Conservation (phyloP, 1,140 invertebrate species). For the Drosophila sp. region DNA sequence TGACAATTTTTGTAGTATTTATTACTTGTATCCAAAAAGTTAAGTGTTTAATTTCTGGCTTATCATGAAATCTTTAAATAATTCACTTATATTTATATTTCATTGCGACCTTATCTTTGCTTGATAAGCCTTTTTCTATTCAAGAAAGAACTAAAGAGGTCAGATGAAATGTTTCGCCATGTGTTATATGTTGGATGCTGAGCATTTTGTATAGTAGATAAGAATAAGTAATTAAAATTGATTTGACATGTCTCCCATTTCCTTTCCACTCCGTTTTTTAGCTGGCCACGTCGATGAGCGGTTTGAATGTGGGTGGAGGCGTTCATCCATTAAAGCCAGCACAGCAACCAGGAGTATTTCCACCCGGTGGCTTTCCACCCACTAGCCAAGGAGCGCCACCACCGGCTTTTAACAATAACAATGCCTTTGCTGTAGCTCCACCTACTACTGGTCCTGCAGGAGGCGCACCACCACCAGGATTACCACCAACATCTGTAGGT, state of each 20-base stretch:
- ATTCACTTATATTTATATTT: too few species aligned
- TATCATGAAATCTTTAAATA: not conserved
- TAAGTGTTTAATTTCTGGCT: not conserved
- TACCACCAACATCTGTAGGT: constrained; percentile 7
- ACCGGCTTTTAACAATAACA: constrained; percentile 66
- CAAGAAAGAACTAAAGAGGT: constrained; percentile 37
- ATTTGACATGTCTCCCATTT: constrained; percentile 14
- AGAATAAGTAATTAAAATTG: constrained; percentile 40
- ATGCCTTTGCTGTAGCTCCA: constrained; percentile 48
- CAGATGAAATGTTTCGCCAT: constrained; percentile 24
- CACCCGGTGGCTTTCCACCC: constrained; percentile 54
- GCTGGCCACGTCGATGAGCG: constrained; percentile 77
- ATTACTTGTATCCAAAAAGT: too few species aligned
- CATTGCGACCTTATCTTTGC: not conserved
- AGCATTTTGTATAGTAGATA: constrained; percentile 23
- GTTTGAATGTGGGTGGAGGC: constrained; percentile 53
- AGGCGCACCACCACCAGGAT: not conserved
- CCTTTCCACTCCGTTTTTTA: constrained; percentile 21
- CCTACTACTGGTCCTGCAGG: not conserved
- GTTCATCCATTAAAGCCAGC: constrained; percentile 64
- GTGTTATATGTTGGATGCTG: constrained; percentile 18
- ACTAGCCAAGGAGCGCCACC: constrained; percentile 54
- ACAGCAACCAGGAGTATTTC: constrained; percentile 41
- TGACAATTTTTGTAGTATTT: too few species aligned
- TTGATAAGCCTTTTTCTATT: constrained; percentile 48